Evolutionary conservation across 2,888 invertebrate genomes (phyloP).

Genomic region (Chrysolina haemoptera): DNA sequence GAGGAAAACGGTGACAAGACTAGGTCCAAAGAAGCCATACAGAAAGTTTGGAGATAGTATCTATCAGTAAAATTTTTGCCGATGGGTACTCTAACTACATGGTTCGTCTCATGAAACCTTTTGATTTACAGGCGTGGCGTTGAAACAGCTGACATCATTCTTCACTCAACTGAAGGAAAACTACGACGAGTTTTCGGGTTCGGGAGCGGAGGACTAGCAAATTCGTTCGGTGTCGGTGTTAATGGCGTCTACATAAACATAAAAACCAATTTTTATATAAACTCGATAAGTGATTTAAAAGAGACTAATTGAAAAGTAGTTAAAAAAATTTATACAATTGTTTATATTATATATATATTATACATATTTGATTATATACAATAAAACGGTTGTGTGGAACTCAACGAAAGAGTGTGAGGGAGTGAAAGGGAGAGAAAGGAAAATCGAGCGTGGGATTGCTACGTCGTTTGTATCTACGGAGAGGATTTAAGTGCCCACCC

Average conservation of each 20-base stretch:
- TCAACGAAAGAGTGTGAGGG: not conserved
- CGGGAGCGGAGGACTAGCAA: slow-evolving; percentile 47
- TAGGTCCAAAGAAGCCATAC: too few relatives aligned
- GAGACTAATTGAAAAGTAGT: slow-evolving; percentile 58
- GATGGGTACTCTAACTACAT: too few relatives aligned
- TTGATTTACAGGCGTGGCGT: slow-evolving; percentile 75
- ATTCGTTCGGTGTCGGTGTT: slow-evolving; percentile 47
- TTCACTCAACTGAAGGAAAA: slow-evolving; percentile 80
- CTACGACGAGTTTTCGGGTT: slow-evolving; percentile 73
- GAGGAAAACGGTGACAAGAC: too few relatives aligned
- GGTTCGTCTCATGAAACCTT: slow-evolving; percentile 23
- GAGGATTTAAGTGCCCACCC: not conserved
- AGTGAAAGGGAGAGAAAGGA: not conserved
- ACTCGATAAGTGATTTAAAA: slow-evolving; percentile 36
- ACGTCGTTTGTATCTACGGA: not conserved
- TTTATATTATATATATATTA: slow-evolving; percentile 66
- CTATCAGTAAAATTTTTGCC: too few relatives aligned
- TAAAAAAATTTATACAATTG: slow-evolving; percentile 69
- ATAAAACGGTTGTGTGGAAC: slow-evolving; percentile 58
- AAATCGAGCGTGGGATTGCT: too few relatives aligned
- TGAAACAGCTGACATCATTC: slow-evolving; percentile 82
- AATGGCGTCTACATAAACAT: slow-evolving; percentile 54
- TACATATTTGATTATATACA: slow-evolving; percentile 64
- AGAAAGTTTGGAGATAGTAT: too few relatives aligned
- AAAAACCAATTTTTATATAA: slow-evolving; percentile 53